phyloP scores from a whole-genome alignment of 2,113 vertebrate species.

The Columba livia region DNA sequence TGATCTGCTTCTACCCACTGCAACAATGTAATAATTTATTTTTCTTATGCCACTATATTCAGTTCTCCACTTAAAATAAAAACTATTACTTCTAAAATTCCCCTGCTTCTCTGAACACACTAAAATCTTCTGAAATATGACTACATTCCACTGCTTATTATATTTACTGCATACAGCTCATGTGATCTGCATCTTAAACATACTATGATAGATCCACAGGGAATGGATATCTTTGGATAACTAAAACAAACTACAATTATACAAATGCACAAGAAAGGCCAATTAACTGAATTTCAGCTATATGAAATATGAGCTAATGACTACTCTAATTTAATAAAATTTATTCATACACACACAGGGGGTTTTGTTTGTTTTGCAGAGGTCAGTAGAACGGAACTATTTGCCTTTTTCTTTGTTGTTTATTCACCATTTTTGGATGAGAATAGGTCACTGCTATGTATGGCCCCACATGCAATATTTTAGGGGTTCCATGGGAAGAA shows the following conservation, averaged over 20 bases:
- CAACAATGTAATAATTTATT: background rate
- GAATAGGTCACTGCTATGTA: background rate
- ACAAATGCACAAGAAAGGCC: background rate
- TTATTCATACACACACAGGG: background rate
- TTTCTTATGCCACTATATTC: background rate
- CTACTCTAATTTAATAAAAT: background rate
- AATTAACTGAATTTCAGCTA: background rate
- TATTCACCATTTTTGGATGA: background rate
- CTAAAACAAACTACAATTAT: background rate
- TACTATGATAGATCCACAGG: background rate
- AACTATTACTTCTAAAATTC: background rate
- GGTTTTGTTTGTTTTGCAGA: background rate
- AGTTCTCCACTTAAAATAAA: background rate
- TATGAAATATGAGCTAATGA: background rate
- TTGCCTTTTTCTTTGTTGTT: background rate
- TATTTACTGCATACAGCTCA: background rate
- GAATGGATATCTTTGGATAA: background rate
- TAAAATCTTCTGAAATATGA: background rate
- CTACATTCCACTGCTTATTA: background rate
- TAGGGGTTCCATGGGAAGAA: background rate
- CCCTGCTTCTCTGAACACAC: background rate
- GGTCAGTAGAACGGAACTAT: background rate
- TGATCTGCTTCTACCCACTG: background rate
- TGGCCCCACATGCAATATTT: background rate
- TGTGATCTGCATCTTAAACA: background rate